Conservation (phyloP, 2,113 vertebrate genomes). For the Vulpes ferrilata region DNA sequence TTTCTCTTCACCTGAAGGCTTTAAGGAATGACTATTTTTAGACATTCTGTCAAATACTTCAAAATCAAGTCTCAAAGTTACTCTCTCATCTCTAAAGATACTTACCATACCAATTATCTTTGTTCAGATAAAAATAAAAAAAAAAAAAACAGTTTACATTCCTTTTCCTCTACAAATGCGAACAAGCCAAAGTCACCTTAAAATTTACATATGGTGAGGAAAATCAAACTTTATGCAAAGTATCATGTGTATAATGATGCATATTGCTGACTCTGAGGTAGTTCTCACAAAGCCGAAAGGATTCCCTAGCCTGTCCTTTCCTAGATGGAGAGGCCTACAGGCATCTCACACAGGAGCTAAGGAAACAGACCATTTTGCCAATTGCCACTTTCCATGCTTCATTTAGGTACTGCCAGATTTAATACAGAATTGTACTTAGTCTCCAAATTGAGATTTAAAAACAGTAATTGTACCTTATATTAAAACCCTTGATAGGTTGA, state of each 20-base stretch:
- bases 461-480: constrained; percentile 57
- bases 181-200: constrained; percentile 73
- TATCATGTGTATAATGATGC: constrained; percentile 73
- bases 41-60: constrained; percentile 51
- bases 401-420: constrained; percentile 46
- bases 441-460: constrained; percentile 64
- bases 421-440: constrained; percentile 72
- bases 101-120: not conserved
- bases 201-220: constrained; percentile 62
- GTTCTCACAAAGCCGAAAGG: constrained; percentile 75
- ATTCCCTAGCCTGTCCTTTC: constrained; percentile 65
- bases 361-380: constrained; percentile 60
- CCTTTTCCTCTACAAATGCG: not conserved
- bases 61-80: not conserved
- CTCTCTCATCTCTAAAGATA: not conserved
- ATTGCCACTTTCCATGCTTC: constrained; percentile 46
- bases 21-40: constrained; percentile 2
- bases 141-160: constrained; percentile 20
- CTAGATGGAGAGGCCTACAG: constrained; percentile 62
- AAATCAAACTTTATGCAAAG: constrained; percentile 64
- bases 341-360: constrained; percentile 61
- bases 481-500: not conserved
- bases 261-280: constrained; percentile 78
- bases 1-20: not conserved
- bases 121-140: constrained; percentile 4